Evolutionary conservation across 2,113 vertebrate genomes (phyloP).

Genomic region (Pelusios castaneus): DNA sequence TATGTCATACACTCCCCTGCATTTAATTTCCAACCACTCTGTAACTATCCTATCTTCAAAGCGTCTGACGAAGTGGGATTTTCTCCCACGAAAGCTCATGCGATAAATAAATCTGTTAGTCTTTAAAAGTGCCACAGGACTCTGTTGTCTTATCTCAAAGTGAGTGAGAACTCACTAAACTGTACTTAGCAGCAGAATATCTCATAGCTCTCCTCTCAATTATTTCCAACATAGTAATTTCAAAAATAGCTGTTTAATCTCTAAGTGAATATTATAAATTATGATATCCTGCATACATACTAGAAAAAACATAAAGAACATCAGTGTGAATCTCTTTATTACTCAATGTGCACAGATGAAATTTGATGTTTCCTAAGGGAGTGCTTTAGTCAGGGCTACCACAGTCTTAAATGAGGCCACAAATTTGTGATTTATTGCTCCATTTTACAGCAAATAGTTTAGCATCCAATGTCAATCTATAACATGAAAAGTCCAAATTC

Average conservation of each 20-base stretch:
- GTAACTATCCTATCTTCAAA: too few relatives aligned
- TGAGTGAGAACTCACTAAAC: constrained; percentile 4
- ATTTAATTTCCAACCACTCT: too few relatives aligned
- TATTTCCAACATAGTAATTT: constrained; percentile 44
- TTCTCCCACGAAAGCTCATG: too few relatives aligned
- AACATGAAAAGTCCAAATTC: background rate
- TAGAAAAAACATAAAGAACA: constrained; percentile 26
- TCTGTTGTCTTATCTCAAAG: too few relatives aligned
- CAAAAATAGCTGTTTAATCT: constrained; percentile 40
- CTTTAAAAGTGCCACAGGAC: too few relatives aligned
- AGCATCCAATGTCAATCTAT: background rate
- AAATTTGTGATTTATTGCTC: constrained; percentile 59
- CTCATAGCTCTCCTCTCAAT: constrained; percentile 36
- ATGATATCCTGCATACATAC: constrained; percentile 17
- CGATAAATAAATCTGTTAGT: too few relatives aligned
- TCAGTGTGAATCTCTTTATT: constrained; percentile 41
- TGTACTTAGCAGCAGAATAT: constrained; percentile 20
- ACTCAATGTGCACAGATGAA: constrained; percentile 19
- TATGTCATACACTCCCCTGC: too few relatives aligned
- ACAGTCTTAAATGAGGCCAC: constrained; percentile 52
- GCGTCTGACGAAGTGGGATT: too few relatives aligned
- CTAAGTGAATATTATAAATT: constrained; percentile 25
- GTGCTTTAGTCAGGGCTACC: background rate
- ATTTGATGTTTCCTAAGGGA: constrained; percentile 45
- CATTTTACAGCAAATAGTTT: constrained; percentile 36